A percentile compares a stretch with the other conserved stretches of the same genome.
phyloP scores from a whole-genome alignment of 2,888 invertebrate species.

The Tridacna gigas region DNA sequence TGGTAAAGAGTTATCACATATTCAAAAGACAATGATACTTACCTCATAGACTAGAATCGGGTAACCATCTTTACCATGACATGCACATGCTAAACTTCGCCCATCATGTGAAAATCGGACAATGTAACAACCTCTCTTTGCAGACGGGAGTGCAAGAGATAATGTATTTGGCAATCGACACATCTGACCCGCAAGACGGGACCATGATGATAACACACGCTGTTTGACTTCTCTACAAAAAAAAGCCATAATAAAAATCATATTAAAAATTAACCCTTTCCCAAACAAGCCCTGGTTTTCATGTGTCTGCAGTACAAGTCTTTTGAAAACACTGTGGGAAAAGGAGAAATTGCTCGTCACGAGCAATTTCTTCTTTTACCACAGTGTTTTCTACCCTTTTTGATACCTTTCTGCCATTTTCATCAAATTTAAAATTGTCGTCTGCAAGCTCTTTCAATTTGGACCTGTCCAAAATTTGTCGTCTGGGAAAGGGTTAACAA shows the following conservation, averaged over 20 bases:
- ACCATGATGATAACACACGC: constrained; percentile 84
- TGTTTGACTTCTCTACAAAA: constrained; percentile 59
- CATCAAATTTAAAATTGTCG: no score
- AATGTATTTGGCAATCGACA: constrained; percentile 88
- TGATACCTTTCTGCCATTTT: no score
- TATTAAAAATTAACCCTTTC: no score
- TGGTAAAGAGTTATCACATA: no score
- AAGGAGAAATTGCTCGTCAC: not conserved
- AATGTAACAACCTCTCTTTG: constrained; percentile 83
- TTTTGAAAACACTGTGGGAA: not conserved
- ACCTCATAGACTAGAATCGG: constrained; percentile 87
- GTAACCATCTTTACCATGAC: constrained; percentile 86
- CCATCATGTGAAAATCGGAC: constrained; percentile 85
- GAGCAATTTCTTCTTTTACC: not conserved
- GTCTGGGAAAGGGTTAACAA: no score
- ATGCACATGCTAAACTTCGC: constrained; percentile 86
- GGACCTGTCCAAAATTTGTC: no score
- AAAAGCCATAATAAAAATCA: not conserved
- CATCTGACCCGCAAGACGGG: constrained; percentile 87
- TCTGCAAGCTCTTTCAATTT: no score
- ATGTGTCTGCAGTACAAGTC: no score
- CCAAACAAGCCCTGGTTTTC: no score
- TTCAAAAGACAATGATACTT: constrained; percentile 26
- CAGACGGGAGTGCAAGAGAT: constrained; percentile 77
- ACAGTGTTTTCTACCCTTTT: not conserved